phyloP scores from a whole-genome alignment of 2,113 vertebrate species.

The Petroica traversi region DNA sequence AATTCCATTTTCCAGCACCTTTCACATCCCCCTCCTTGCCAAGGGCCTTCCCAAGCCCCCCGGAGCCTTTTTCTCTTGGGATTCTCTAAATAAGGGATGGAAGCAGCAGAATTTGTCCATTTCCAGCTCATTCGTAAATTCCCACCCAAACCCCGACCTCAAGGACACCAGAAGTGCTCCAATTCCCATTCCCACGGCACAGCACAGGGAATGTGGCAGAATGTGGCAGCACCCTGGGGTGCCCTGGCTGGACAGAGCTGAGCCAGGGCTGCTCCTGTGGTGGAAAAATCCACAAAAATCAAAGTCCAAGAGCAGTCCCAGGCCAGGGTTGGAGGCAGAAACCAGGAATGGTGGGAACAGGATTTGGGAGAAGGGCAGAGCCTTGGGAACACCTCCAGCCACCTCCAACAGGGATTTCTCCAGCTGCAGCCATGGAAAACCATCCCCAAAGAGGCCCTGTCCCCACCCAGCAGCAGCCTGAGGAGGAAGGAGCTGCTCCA shows the following conservation, averaged over 20 bases:
- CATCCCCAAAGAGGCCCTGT: neutral
- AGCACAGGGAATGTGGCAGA: neutral
- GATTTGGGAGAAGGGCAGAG: neutral
- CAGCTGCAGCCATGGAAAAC: neutral
- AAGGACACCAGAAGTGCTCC: rapidly evolving
- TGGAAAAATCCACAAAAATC: neutral
- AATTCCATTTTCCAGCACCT: neutral
- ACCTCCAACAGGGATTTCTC: neutral
- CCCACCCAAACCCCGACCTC: neutral
- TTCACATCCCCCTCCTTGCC: neutral
- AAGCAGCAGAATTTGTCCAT: neutral
- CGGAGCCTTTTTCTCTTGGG: neutral
- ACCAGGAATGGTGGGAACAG: neutral
- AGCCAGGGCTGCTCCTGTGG: neutral
- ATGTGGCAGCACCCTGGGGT: neutral
- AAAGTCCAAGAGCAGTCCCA: neutral
- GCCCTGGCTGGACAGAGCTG: neutral
- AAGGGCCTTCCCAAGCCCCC: neutral
- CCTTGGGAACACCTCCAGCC: neutral
- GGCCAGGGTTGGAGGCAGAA: neutral
- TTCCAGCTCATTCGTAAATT: neutral
- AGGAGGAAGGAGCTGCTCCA: neutral
- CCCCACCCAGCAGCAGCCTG: neutral
- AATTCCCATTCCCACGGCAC: neutral
- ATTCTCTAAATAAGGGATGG: neutral